Percentiles rank a stretch among this genome's conserved stretches.
Conservation (phyloP, 1,140 invertebrate genomes). For the Planococcus citri region DNA sequence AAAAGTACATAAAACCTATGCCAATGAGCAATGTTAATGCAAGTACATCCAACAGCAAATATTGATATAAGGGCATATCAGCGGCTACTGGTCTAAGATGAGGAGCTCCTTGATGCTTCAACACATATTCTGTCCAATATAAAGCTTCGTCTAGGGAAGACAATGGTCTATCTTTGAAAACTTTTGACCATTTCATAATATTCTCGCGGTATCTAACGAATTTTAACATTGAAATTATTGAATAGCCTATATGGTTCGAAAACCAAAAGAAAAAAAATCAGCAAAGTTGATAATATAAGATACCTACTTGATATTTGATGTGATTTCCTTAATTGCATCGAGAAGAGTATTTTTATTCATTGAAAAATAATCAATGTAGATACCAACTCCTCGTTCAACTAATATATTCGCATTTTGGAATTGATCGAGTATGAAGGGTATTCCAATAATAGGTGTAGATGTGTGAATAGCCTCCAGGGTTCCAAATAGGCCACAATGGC, state of each 20-base stretch:
- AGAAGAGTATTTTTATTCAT: slow-evolving; percentile 21
- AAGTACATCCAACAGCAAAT: not conserved
- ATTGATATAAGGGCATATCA: too few species aligned
- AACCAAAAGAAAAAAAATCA: not conserved
- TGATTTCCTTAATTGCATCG: slow-evolving; percentile 21
- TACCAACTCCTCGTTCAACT: slow-evolving; percentile 22
- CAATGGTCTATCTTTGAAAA: slow-evolving; percentile 35
- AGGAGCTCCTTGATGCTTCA: too few species aligned
- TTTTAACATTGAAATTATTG: not conserved
- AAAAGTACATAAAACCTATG: too few species aligned
- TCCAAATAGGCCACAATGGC: too few species aligned
- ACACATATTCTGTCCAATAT: too few species aligned
- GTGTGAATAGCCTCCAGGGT: slow-evolving; percentile 69
- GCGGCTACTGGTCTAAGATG: slow-evolving; percentile 31
- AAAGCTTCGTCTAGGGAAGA: slow-evolving; percentile 34
- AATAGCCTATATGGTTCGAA: too few species aligned
- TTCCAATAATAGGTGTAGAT: slow-evolving; percentile 58
- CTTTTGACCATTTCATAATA: slow-evolving; percentile 28
- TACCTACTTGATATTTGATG: slow-evolving; percentile 21
- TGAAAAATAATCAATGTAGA: slow-evolving; percentile 7
- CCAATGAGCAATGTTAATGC: not conserved
- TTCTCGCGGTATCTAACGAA: slow-evolving; percentile 33
- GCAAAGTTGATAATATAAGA: not conserved
- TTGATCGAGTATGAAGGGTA: slow-evolving; percentile 68
- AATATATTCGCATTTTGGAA: too few species aligned